Evolutionary conservation across 2,797 vertebrate genomes (phyloP).

Genomic region (Pseudochaenichthys georgianus): DNA sequence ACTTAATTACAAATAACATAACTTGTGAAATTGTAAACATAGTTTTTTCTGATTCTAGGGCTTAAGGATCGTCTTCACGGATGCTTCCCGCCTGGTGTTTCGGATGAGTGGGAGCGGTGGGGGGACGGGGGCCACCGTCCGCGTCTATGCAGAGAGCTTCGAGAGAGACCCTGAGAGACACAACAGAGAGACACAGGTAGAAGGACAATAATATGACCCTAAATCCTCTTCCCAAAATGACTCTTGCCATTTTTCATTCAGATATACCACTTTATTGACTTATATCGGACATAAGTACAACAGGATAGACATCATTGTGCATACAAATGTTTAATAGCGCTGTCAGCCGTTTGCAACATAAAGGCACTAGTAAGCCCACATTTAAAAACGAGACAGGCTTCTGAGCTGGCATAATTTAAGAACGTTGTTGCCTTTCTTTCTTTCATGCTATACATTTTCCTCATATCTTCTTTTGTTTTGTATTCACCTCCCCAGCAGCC

Average conservation of each 20-base stretch:
- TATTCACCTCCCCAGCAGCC: neutral
- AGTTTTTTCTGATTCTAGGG: constrained; percentile 82
- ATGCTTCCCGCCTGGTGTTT: constrained; percentile 93
- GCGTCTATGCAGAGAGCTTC: constrained; percentile 96
- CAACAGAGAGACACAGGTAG: constrained; percentile 95
- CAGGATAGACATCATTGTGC: too few species aligned
- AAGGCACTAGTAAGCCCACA: too few species aligned
- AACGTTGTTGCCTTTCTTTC: neutral
- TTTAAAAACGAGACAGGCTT: neutral
- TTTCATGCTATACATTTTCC: neutral
- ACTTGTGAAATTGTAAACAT: neutral
- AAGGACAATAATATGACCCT: neutral
- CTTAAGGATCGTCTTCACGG: constrained; percentile 92
- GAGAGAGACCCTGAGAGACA: constrained; percentile 95
- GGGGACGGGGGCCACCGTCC: constrained; percentile 89
- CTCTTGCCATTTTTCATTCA: neutral
- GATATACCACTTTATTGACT: constrained; percentile 9
- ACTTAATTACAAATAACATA: neutral
- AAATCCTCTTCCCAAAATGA: neutral
- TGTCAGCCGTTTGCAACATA: too few species aligned
- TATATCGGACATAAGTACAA: neutral
- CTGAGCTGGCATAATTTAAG: neutral
- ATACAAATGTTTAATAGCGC: too few species aligned
- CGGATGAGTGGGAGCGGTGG: constrained; percentile 94
- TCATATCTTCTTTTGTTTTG: constrained; percentile 3